Evolutionary conservation across 2,888 invertebrate genomes (phyloP).

Genomic region (Tetranychus truncatus): DNA sequence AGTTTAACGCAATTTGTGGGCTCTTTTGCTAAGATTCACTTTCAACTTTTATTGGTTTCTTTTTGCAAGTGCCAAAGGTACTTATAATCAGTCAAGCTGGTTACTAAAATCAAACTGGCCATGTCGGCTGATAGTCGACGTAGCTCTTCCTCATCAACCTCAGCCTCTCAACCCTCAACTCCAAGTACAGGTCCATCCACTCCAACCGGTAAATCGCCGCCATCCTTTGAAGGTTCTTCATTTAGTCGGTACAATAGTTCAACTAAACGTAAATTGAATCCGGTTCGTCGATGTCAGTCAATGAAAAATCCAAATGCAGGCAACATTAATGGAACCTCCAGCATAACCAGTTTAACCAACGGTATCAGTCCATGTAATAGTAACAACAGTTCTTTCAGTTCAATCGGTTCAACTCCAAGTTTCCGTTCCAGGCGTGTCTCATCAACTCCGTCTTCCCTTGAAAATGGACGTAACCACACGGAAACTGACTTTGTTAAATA

Average conservation of each 20-base stretch:
- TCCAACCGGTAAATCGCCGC: slow-evolving; percentile 4
- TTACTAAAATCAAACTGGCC: not conserved
- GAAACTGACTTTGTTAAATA: slow-evolving; percentile 12
- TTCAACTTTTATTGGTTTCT: too few species aligned
- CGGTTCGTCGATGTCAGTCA: slow-evolving; percentile 12
- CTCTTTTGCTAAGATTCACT: too few species aligned
- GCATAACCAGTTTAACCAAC: not conserved
- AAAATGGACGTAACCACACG: not conserved
- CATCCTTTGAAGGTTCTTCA: not conserved
- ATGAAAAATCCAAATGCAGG: slow-evolving; percentile 6
- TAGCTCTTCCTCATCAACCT: not conserved
- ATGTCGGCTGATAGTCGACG: slow-evolving; percentile 8
- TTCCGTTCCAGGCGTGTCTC: slow-evolving; percentile 5
- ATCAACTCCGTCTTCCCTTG: not conserved
- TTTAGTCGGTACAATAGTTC: not conserved
- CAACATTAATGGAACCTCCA: not conserved
- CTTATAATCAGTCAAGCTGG: not conserved
- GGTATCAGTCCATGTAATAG: not conserved
- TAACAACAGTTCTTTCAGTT: not conserved
- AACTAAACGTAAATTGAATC: not conserved
- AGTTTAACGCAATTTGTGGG: too few species aligned
- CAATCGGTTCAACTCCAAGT: slow-evolving; percentile 3
- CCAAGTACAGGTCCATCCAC: not conserved
- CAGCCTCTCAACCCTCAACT: not conserved
- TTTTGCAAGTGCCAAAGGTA: not conserved